A percentile compares a stretch with the other conserved stretches of the same genome.
Conservation (phyloP, 2,797 vertebrate genomes). For the Malurus splendens region DNA sequence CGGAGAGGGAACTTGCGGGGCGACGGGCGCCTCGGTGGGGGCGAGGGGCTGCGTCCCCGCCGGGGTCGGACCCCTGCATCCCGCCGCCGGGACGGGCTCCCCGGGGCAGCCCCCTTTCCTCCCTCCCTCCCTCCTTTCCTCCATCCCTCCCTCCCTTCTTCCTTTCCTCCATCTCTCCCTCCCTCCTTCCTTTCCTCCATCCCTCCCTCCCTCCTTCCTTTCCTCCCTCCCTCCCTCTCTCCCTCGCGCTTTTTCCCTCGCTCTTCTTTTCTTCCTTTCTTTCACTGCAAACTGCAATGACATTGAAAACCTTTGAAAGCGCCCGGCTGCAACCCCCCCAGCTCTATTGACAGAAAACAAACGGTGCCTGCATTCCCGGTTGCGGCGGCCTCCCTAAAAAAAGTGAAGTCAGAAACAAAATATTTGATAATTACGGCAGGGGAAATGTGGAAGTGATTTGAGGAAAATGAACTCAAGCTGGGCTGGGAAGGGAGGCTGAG, state of each 20-base stretch:
- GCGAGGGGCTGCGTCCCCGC: not conserved
- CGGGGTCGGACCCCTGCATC: not conserved
- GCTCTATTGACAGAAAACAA: conserved; percentile 58
- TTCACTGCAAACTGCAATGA: not conserved
- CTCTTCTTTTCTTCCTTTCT: not conserved
- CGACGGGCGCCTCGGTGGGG: not conserved
- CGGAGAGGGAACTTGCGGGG: not conserved
- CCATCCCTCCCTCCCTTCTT: not conserved
- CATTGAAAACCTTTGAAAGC: conserved; percentile 33
- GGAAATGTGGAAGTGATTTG: conserved; percentile 77
- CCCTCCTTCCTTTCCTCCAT: too few species aligned
- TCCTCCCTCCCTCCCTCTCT: not conserved
- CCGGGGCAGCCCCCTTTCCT: not conserved
- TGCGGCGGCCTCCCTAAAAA: conserved; percentile 51
- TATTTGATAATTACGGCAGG: conserved; percentile 70
- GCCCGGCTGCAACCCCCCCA: not conserved
- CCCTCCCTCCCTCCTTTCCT: too few species aligned
- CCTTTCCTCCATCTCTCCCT: not conserved
- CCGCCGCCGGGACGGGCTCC: not conserved
- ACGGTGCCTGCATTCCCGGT: conserved; percentile 48
- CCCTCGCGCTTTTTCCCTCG: not conserved
- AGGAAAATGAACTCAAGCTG: conserved; percentile 60
- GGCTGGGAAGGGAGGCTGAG: conserved; percentile 62
- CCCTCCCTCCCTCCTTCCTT: not conserved
- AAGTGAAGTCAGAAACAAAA: conserved; percentile 75